phyloP scores from a whole-genome alignment of 2,113 vertebrate genomes.

The Leucopsar rothschildi region DNA sequence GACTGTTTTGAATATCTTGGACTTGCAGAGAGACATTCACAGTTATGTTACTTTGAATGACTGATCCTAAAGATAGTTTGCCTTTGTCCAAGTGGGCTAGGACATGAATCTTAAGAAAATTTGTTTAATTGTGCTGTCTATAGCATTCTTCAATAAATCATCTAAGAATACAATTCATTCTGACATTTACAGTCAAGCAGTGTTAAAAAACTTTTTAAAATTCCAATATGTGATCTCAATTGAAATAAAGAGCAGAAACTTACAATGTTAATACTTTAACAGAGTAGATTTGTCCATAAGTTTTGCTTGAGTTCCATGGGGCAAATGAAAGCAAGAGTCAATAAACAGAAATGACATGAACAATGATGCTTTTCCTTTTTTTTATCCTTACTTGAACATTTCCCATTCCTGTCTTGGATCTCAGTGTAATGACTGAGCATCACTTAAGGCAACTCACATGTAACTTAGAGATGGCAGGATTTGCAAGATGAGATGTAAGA shows the following conservation, averaged over 20 bases:
- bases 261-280: not conserved
- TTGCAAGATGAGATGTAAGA: not conserved
- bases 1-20: not conserved
- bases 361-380: not conserved
- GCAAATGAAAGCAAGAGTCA: not conserved
- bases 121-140: not conserved
- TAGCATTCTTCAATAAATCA: not conserved
- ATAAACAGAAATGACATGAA: not conserved
- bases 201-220: not conserved
- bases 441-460: not conserved
- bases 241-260: not conserved
- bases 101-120: not conserved
- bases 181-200: not conserved
- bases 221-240: not conserved
- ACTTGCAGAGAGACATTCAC: not conserved
- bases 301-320: not conserved
- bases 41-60: not conserved
- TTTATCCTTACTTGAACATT: not conserved
- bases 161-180: not conserved
- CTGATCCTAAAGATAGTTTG: not conserved
- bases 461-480: not conserved
- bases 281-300: not conserved
- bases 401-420: not conserved
- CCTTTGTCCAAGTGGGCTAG: not conserved
- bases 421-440: not conserved